These are phyloP conservation scores for Venustaconcha ellipsiformis DNA, from an alignment of 1,140 invertebrate species.

Conservation along the genomic window DNA sequence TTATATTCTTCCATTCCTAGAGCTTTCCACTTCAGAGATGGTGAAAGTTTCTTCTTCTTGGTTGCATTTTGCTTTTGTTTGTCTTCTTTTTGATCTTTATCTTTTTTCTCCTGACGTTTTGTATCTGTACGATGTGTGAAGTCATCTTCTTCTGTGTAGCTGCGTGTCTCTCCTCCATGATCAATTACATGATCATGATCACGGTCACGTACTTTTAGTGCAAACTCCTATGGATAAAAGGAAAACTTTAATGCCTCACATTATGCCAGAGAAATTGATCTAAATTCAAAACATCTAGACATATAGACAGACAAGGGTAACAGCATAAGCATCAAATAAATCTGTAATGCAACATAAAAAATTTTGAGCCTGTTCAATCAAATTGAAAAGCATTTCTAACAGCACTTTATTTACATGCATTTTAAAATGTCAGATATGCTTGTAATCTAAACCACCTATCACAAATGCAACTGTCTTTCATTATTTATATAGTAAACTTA, in stretches of 20 bases:
- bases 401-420: no score
- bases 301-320: background rate
- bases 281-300: slow-evolving; percentile 3
- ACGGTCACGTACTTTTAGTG: slow-evolving; percentile 41
- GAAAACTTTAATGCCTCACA: background rate
- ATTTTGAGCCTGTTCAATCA: no score
- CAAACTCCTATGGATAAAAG: slow-evolving; percentile 44
- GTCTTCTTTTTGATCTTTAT: slow-evolving; percentile 45
- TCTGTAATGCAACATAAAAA: no score
- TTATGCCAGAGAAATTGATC: background rate
- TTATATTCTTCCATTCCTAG: slow-evolving; percentile 62
- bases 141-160: slow-evolving; percentile 40
- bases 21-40: slow-evolving; percentile 65
- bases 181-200: slow-evolving; percentile 33
- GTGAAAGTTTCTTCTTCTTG: slow-evolving; percentile 62
- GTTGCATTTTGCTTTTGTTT: slow-evolving; percentile 48
- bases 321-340: no score
- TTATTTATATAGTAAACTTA: no score
- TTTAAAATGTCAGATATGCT: no score
- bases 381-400: no score
- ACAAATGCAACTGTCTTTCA: no score
- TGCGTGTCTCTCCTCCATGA: slow-evolving; percentile 22
- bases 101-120: slow-evolving; percentile 34
- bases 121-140: slow-evolving; percentile 34
- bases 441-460: no score